Evolutionary conservation across 2,113 vertebrate genomes (phyloP), one percentile per base, ranked within the genome.

Genomic region (Urocitellus parryii): DNA sequence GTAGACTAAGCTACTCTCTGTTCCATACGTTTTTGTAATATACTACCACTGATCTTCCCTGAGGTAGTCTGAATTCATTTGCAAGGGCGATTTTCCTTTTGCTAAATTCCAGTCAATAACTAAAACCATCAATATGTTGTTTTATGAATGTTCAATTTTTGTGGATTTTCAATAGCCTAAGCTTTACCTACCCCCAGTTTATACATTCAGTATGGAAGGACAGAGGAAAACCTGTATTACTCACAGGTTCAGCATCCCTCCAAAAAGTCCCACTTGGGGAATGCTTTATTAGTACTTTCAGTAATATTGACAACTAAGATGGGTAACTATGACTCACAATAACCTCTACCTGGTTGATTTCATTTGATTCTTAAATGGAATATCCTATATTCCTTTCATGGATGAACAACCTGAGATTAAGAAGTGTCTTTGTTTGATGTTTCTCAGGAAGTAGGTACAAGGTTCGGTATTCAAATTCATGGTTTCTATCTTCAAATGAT

Each of bases 21-120:
- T 68, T 89, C 94, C 9, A 42, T 13, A 48, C 25, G 8, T 61
- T 45, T 76, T 42, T 37, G 16, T 91, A 18, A 81, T 45, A 96
- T 84, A 51, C 0, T 27, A 39, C 2, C 17, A 29, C 8, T 88
- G 10, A 39, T 24, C 63, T 67, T 34, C 4, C 24, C 68, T 83
- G 39, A 53, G 16, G 81, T 61, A 70, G 7, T 39, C 39, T 61
- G 5, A 2, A 48, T 8, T 80, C 0, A 72, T 81, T 95, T 95
- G 37, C n/a, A 68, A 97, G 45, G 27, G 81, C 56, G 96, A 58
- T 48, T 73, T 39, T 84, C 56, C 73, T 11, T 11, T 24, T 93
- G 56, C 48, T 94, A 34, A 65, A 27, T 45, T 95, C 68, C 5
- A 89, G 22, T 58, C 39, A 53, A 34, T 91, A 95, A 96, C 90